Conservation (phyloP, 2,888 invertebrate genomes). For the Tipula helvola region DNA sequence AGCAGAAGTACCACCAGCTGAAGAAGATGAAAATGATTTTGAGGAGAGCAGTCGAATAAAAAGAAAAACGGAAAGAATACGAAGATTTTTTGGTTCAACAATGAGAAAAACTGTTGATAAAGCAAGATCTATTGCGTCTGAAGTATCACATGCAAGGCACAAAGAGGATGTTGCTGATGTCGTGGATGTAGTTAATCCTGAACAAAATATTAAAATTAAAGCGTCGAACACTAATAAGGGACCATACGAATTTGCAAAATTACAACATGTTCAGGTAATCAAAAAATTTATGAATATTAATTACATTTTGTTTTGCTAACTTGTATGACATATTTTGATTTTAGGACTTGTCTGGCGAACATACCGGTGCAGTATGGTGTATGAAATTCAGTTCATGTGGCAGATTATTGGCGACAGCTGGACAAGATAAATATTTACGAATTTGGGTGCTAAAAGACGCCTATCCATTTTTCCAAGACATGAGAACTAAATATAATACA, state of each 20-base stretch:
- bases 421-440: conserved; percentile 86
- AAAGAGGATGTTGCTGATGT: conserved; percentile 79
- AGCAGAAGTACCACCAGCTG: conserved; percentile 29
- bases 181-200: conserved; percentile 65
- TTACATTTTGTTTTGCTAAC: neutral
- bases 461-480: conserved; percentile 84
- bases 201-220: conserved; percentile 76
- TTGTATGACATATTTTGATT: neutral
- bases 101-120: conserved; percentile 86
- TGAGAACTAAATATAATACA: conserved; percentile 89
- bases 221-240: conserved; percentile 94
- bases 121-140: conserved; percentile 79
- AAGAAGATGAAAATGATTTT: conserved; percentile 36
- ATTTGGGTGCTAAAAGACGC: conserved; percentile 93
- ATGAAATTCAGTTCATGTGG: conserved; percentile 98
- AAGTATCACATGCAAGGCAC: conserved; percentile 76
- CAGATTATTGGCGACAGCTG: conserved; percentile 87
- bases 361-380: conserved; percentile 94
- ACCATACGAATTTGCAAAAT: conserved; percentile 87
- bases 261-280: conserved; percentile 72
- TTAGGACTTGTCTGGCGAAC: conserved; percentile 65
- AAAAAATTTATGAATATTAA: neutral
- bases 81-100: conserved; percentile 74
- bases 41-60: conserved; percentile 36
- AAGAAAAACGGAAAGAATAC: conserved; percentile 47